Evolutionary conservation across 2,113 vertebrate species (phyloP).

Genomic region (Tychaedon coryphoeus): DNA sequence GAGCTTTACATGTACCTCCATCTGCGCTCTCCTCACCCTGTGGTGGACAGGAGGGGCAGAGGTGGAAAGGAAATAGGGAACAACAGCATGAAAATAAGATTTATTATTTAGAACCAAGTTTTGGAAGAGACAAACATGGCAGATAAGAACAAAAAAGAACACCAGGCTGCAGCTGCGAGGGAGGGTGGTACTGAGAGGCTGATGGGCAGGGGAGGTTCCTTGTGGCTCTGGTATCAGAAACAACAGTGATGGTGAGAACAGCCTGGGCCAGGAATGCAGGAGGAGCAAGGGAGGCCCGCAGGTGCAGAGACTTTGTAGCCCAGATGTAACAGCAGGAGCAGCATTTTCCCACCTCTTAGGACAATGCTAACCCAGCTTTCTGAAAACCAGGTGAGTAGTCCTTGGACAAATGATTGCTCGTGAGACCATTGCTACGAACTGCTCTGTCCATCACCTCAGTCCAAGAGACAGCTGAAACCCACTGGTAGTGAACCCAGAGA

Average conservation of each 20-base stretch:
- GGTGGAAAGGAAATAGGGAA: constrained; percentile 36
- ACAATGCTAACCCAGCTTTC: neutral
- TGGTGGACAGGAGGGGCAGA: neutral
- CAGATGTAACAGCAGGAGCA: neutral
- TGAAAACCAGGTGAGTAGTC: neutral
- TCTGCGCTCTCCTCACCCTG: neutral
- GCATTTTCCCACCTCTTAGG: neutral
- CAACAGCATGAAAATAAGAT: constrained; percentile 44
- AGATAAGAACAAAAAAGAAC: neutral
- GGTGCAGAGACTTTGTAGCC: neutral
- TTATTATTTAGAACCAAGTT: constrained; percentile 47
- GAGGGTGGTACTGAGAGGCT: neutral
- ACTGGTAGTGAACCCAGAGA: neutral
- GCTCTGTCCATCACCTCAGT: neutral
- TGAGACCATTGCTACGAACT: constrained; percentile 44
- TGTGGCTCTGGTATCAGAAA: neutral
- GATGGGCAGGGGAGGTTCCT: neutral
- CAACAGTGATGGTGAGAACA: neutral
- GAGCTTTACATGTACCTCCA: neutral
- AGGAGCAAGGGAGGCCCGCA: neutral
- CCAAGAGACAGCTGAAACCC: neutral
- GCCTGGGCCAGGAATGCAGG: neutral
- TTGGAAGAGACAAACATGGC: constrained; percentile 47
- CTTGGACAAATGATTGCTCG: neutral
- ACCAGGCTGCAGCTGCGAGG: neutral